Evolutionary conservation across 2,888 invertebrate genomes (phyloP).

Genomic region (Hirtodrosophila alboralis): DNA sequence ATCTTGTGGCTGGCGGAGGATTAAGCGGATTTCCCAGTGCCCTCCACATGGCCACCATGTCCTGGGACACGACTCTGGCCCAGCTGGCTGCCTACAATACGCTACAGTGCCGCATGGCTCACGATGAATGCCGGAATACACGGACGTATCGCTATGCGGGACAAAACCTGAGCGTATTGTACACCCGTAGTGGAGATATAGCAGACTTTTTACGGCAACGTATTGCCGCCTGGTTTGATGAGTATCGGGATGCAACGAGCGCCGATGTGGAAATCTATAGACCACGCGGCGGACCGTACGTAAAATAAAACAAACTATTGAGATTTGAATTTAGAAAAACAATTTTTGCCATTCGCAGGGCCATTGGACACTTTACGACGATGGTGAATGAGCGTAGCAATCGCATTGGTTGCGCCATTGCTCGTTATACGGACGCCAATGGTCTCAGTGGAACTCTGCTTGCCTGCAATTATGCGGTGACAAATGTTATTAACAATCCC

Average conservation of each 20-base stretch:
- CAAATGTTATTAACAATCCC: slow-evolving; percentile 61
- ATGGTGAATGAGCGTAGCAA: slow-evolving; percentile 68
- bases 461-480: slow-evolving; percentile 70
- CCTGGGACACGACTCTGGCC: slow-evolving; percentile 66
- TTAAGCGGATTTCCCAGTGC: slow-evolving; percentile 59
- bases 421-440: slow-evolving; percentile 49
- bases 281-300: slow-evolving; percentile 59
- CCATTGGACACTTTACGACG: slow-evolving; percentile 67
- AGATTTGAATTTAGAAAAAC: too few relatives aligned
- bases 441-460: slow-evolving; percentile 51
- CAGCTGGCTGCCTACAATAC: slow-evolving; percentile 63
- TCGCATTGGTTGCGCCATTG: slow-evolving; percentile 68
- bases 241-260: slow-evolving; percentile 52
- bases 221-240: slow-evolving; percentile 61
- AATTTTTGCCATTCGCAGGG: slow-evolving; percentile 27
- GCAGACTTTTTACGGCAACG: slow-evolving; percentile 50
- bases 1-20: slow-evolving; percentile 66
- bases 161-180: slow-evolving; percentile 66
- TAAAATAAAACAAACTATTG: slow-evolving; percentile 11
- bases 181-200: slow-evolving; percentile 30
- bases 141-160: slow-evolving; percentile 62
- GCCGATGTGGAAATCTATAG: slow-evolving; percentile 56
- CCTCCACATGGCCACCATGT: slow-evolving; percentile 66
- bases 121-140: slow-evolving; percentile 72
- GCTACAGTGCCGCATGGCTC: slow-evolving; percentile 66